Evolutionary conservation across 2,888 invertebrate genomes (phyloP).

Genomic region (Antitype chi): DNA sequence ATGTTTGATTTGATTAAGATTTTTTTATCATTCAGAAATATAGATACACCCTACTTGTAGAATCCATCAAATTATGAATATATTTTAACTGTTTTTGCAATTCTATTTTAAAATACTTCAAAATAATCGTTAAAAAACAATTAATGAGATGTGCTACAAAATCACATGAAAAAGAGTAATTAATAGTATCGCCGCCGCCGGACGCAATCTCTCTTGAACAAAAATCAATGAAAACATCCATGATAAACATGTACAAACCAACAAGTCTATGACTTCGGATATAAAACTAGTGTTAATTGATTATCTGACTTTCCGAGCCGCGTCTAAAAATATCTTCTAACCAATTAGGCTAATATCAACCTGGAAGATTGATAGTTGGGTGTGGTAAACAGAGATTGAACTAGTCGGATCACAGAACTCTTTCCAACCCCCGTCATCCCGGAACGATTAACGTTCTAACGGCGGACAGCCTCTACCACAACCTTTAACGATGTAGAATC

Average conservation of each 20-base stretch:
- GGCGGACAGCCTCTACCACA: slow-evolving; percentile 68
- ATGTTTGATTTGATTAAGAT: slow-evolving; percentile 18
- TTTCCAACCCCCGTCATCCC: slow-evolving; percentile 60
- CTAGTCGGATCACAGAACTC: slow-evolving; percentile 47
- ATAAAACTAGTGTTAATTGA: slow-evolving; percentile 71
- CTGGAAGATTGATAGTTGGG: slow-evolving; percentile 74
- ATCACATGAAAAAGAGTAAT: background rate
- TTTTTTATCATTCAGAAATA: slow-evolving; percentile 6
- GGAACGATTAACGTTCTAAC: slow-evolving; percentile 63
- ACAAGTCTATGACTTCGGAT: slow-evolving; percentile 53
- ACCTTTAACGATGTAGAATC: slow-evolving; percentile 72
- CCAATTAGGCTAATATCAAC: slow-evolving; percentile 77
- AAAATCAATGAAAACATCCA: slow-evolving; percentile 67
- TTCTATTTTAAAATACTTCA: background rate
- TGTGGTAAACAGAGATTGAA: slow-evolving; percentile 75
- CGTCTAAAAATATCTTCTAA: slow-evolving; percentile 85
- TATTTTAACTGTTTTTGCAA: slow-evolving; percentile 8
- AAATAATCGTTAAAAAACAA: slow-evolving; percentile 19
- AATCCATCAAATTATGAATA: background rate
- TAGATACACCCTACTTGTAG: background rate
- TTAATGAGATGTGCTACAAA: slow-evolving; percentile 13
- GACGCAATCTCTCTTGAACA: slow-evolving; percentile 12
- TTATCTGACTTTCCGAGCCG: slow-evolving; percentile 78
- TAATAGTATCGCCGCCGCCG: background rate
- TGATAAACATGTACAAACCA: slow-evolving; percentile 55